phyloP scores from a whole-genome alignment of 2,888 invertebrate genomes.

The Troilus luridus region DNA sequence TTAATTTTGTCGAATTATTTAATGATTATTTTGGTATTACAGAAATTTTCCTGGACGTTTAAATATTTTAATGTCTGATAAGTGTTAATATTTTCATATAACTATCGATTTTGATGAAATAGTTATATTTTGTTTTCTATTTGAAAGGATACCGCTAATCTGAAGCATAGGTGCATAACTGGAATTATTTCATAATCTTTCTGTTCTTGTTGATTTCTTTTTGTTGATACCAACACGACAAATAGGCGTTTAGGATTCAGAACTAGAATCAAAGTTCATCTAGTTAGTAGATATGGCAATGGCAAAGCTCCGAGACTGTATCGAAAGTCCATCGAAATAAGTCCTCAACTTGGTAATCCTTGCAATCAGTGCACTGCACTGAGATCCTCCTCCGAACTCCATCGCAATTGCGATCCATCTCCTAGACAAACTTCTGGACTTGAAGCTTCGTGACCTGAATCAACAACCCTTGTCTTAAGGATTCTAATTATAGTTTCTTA shows the following conservation, averaged over 20 bases:
- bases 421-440: background rate
- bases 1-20: too few relatives aligned
- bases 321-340: background rate
- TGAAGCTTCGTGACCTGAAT: background rate
- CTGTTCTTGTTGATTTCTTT: too few relatives aligned
- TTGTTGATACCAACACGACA: background rate
- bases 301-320: background rate
- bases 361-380: slow-evolving; percentile 25
- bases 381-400: background rate
- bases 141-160: too few relatives aligned
- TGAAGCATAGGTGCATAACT: too few relatives aligned
- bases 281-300: background rate
- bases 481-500: background rate
- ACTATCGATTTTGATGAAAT: too few relatives aligned
- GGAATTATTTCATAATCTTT: too few relatives aligned
- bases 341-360: slow-evolving; percentile 26
- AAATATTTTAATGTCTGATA: too few relatives aligned
- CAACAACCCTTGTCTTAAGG: background rate
- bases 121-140: too few relatives aligned
- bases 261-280: background rate
- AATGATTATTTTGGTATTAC: too few relatives aligned
- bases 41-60: too few relatives aligned
- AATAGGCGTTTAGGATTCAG: background rate
- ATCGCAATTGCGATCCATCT: background rate
- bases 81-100: too few relatives aligned